Conservation (phyloP, 37 sponge, comb jelly and placozoan genomes). For the Ianthella basta region DNA sequence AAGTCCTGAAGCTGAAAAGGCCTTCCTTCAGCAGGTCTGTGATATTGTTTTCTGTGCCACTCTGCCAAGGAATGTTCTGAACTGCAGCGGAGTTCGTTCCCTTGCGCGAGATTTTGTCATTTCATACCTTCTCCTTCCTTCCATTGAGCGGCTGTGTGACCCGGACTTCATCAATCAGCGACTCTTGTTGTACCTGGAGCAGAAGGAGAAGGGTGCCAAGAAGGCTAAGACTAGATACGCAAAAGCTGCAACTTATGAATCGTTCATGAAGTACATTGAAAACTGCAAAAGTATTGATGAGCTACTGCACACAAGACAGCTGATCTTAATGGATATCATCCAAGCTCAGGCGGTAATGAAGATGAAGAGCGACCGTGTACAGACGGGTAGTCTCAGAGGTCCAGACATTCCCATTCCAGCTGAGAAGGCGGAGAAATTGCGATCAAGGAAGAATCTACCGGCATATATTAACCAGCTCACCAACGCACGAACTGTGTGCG, state of each 20-base stretch:
- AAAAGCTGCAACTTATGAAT: constrained; percentile 67
- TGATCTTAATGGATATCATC: constrained; percentile 85
- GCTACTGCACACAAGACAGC: constrained; percentile 67
- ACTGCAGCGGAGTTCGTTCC: constrained; percentile 63
- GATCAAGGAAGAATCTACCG: constrained; percentile 64
- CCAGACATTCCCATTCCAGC: constrained; percentile 79
- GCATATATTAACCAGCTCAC: constrained; percentile 77
- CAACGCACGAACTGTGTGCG: constrained; percentile 61
- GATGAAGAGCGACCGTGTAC: constrained; percentile 54
- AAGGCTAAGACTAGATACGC: constrained; percentile 54
- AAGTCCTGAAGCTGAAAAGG: constrained; percentile 58
- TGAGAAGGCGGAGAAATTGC: constrained; percentile 70
- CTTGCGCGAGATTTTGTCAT: constrained; percentile 72
- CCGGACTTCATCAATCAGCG: constrained; percentile 93
- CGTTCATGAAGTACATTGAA: constrained; percentile 78
- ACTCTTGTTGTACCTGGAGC: constrained; percentile 56
- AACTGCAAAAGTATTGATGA: constrained; percentile 63
- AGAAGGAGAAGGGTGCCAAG: constrained; percentile 63
- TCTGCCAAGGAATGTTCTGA: constrained; percentile 51
- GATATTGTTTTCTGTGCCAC: constrained; percentile 74
- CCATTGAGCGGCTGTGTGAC: constrained; percentile 81
- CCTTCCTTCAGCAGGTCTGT: constrained; percentile 70
- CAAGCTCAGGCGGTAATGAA: constrained; percentile 85
- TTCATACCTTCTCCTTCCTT: constrained; percentile 67
- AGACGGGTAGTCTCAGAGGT: constrained; percentile 43